A percentile compares a stretch with the other conserved stretches of the same genome.
Conservation (phyloP, 2,113 vertebrate species). For the Bostrychus sinensis region DNA sequence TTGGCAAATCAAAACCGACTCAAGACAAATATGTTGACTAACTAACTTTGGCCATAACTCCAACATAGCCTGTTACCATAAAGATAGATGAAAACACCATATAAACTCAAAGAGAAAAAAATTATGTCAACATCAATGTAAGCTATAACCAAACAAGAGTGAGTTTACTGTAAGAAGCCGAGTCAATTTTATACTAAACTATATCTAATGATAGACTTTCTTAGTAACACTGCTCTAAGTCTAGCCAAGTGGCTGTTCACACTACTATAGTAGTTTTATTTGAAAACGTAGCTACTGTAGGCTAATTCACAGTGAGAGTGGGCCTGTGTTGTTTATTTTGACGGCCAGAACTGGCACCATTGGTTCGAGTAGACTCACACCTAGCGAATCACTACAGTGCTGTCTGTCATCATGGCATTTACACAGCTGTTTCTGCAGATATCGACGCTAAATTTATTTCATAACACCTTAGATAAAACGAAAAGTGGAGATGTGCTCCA, state of each 20-base stretch:
- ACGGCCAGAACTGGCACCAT: slow-evolving; percentile 19
- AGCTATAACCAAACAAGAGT: too few relatives aligned
- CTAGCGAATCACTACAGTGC: not conserved
- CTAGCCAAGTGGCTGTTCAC: not conserved
- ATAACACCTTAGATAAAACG: not conserved
- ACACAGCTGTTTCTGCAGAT: not conserved
- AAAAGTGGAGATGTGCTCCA: slow-evolving; percentile 20
- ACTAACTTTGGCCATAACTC: too few relatives aligned
- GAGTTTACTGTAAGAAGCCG: too few relatives aligned
- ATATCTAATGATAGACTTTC: too few relatives aligned
- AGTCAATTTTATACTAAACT: too few relatives aligned
- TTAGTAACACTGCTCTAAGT: too few relatives aligned
- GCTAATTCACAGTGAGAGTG: not conserved
- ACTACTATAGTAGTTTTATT: slow-evolving; percentile 10
- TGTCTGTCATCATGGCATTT: not conserved
- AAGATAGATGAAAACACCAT: too few relatives aligned
- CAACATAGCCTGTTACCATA: too few relatives aligned
- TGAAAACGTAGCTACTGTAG: slow-evolving; percentile 33
- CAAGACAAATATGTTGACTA: too few relatives aligned
- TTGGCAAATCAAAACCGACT: too few relatives aligned
- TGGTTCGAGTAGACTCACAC: slow-evolving; percentile 5
- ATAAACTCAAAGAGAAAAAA: too few relatives aligned
- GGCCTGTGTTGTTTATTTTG: slow-evolving; percentile 52
- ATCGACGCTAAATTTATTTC: not conserved
- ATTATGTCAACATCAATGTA: too few relatives aligned